Evolutionary conservation across 1,140 invertebrate species (phyloP), one percentile per base, ranked within the genome.

Genomic region (Trichonephila inaurata): DNA sequence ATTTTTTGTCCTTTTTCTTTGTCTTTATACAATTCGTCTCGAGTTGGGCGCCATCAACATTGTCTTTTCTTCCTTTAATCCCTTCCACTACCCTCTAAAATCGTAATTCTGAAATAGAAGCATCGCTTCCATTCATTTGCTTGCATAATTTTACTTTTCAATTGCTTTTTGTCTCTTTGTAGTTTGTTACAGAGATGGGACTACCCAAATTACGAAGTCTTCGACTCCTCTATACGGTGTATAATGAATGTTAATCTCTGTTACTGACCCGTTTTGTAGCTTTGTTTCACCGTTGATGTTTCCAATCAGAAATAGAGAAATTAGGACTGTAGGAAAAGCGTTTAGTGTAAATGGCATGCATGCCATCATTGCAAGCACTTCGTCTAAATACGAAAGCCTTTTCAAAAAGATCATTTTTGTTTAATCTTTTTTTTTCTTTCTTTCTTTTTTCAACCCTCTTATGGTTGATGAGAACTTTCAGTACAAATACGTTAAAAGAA

Each of bases 11-110:
- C 18, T 19, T 28, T 18, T 33, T 86, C 82, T 83, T 87, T 62
- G 61, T 44, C 85, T 87, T 16, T 24, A 87, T 62, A 62, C 62
- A 4, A 87, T 33, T 77, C 40, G 51, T 51, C 40, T 58, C 82
- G 18, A 62, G 19, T 33, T 28, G 60, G 58, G 61, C 81, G 72
- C 51, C 90, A 58, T 64, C 90, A n/a, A 40, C 60, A 33, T 64
- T 83, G 77, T 91, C 90, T 91, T 83, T 51, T 60, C 19, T 64
- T 83, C 72, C 44, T 58, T 33, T 89, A 90, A 90, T 90, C 89
- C 89, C 28, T 51, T 51, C 51, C 51, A 51, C 51, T 51, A 10
- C 7, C 72, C 60, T 51, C 24, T 69, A 58, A 28, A 83, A 64
- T 40, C 28, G 89, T 44, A 51, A 83, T 51, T 91, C 33, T 64